Evolutionary conservation across 37 sponge, comb jelly and placozoan species (phyloP), one percentile per base, ranked within the genome.

Genomic region (Axinella damicornis): DNA sequence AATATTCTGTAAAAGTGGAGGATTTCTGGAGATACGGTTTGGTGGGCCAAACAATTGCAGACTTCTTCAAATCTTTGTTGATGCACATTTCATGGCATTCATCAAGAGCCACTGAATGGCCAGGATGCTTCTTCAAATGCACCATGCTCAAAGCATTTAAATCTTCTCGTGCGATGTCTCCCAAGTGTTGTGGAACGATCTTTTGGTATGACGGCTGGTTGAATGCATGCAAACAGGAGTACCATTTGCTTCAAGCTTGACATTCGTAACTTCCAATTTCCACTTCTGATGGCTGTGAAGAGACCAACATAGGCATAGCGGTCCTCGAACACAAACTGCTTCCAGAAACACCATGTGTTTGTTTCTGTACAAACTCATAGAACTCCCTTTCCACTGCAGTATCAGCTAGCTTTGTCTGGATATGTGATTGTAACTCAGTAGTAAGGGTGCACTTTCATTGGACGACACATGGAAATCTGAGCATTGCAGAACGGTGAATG

Each of bases 11-110:
- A 81, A 27, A 81, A 81, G 13, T 68, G 71, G 4, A 63, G 32
- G 27, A 74, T 83, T 37, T 83, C 33, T 83, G 83, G 53, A 83
- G 62, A 63, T 83, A 83, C 4, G 83, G 38, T 61, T 83, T 34
- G 30, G 83, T 71, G 17, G 83, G 74, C 11, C 73, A 39, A 21
- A 71, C 56, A 32, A 83, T 41, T 28, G 83, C 83, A 25, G 15
- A 19, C 9, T 46, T 46, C 9, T 46, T 46, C 65, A 79, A 17
- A 65, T 79, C 79, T 34, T 79, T 79, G 36, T 79, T 79, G 28
- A 79, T 64, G 66, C 79, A 79, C 67, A 63, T 65, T 13, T 79
- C 65, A 41, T 76, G 77, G 28, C 58, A 57, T 32, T 76, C 77
- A 57, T 76, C 77, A n/a, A 76, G 36, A 6, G 61, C 77, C 31